phyloP scores from a whole-genome alignment of 64 coral and sea anemone genomes.

The Stylophora pistillata region DNA sequence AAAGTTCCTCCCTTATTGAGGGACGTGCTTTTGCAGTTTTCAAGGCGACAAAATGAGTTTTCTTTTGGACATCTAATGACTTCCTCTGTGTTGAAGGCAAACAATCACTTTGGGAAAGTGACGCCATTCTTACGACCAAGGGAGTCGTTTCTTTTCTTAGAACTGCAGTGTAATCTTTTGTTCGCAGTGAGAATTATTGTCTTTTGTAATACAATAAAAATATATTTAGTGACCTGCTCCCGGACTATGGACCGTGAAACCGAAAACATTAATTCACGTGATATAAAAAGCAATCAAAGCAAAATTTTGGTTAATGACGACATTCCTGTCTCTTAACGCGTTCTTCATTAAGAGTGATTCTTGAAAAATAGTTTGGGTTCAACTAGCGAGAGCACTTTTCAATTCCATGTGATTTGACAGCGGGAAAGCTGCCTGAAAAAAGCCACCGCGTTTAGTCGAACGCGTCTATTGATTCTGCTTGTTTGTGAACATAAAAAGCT shows the following conservation, averaged over 20 bases:
- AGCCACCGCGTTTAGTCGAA: not conserved
- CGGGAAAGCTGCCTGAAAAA: not conserved
- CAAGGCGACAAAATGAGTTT: not conserved
- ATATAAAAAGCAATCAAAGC: not conserved
- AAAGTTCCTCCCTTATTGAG: not conserved
- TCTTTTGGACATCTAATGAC: not conserved
- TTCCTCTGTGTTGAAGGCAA: not conserved
- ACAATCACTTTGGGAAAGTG: not conserved
- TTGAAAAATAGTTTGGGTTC: not conserved
- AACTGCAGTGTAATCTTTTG: conserved; percentile 1
- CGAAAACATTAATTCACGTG: not conserved
- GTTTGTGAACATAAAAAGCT: not conserved
- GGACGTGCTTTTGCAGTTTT: conserved; percentile 2
- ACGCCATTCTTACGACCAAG: not conserved
- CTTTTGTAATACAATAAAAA: not conserved
- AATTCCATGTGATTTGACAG: conserved; percentile 13
- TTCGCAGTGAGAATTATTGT: not conserved
- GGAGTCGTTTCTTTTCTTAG: not conserved
- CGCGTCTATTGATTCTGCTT: not conserved
- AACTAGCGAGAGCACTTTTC: not conserved
- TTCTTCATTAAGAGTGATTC: not conserved
- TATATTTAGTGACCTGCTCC: not conserved
- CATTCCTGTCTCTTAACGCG: not conserved
- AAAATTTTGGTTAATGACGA: not conserved
- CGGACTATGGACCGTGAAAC: conserved; percentile 24